These are phyloP conservation scores for Pseudococcus viburni DNA, from an alignment of 2,888 invertebrate species.

Conservation along the genomic window DNA sequence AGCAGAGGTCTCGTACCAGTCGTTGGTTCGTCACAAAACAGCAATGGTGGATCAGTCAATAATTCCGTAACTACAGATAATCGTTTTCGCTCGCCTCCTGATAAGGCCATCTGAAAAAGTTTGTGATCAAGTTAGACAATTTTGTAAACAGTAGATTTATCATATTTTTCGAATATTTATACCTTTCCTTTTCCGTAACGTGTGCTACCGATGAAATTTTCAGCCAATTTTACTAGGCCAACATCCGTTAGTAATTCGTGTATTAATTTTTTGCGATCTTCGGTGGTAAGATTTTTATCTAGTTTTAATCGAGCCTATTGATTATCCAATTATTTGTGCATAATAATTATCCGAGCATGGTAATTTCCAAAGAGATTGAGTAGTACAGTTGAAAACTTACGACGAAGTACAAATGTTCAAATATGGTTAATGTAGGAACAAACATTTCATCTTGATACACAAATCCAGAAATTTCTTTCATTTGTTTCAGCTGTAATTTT, in stretches of 20 bases:
- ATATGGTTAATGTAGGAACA: slow-evolving; percentile 86
- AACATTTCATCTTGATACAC: slow-evolving; percentile 95
- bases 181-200: slow-evolving; percentile 63
- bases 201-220: slow-evolving; percentile 83
- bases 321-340: neutral
- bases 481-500: slow-evolving; percentile 73
- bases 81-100: slow-evolving; percentile 94
- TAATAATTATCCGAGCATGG: neutral
- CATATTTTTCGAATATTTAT: neutral
- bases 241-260: slow-evolving; percentile 76
- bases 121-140: neutral
- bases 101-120: slow-evolving; percentile 75
- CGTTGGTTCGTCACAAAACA: slow-evolving; percentile 97
- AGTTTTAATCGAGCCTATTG: slow-evolving; percentile 83
- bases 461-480: slow-evolving; percentile 87
- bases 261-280: slow-evolving; percentile 79
- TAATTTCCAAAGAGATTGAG: neutral
- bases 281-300: slow-evolving; percentile 78
- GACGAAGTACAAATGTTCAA: slow-evolving; percentile 91
- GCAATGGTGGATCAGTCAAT: slow-evolving; percentile 89
- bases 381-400: slow-evolving; percentile 75
- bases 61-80: slow-evolving; percentile 93
- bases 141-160: neutral
- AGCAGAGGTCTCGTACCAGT: slow-evolving; percentile 76
- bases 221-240: slow-evolving; percentile 79